These are phyloP conservation scores for Orthosia cruda DNA, from an alignment of 2,888 invertebrate genomes.

Conservation along the genomic window DNA sequence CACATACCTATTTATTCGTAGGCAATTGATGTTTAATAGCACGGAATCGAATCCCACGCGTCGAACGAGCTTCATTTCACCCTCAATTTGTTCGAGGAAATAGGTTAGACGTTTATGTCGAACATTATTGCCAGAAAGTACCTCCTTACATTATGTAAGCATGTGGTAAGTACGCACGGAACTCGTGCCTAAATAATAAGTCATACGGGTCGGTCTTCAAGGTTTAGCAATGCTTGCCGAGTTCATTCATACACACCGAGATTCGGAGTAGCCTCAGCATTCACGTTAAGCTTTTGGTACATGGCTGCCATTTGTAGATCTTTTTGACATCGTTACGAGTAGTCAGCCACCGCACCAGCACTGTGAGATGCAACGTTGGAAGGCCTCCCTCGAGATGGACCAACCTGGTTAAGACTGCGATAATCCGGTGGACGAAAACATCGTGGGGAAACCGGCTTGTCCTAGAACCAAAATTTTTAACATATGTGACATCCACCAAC, in stretches of 20 bases:
- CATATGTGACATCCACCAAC: no score
- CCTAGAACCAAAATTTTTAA: no score
- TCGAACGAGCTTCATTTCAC: slow-evolving; percentile 59
- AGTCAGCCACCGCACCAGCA: neutral
- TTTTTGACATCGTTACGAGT: neutral
- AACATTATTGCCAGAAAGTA: slow-evolving; percentile 34
- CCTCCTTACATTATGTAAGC: neutral
- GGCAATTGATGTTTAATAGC: slow-evolving; percentile 55
- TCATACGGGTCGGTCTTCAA: neutral
- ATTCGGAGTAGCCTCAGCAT: no score
- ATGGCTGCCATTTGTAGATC: neutral
- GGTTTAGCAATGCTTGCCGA: neutral
- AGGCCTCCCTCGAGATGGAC: no score
- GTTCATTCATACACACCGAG: no score
- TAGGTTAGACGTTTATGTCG: slow-evolving; percentile 35
- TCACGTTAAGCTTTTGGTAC: no score
- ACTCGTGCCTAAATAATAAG: neutral
- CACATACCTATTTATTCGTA: slow-evolving; percentile 13
- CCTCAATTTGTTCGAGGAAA: slow-evolving; percentile 66
- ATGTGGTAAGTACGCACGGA: neutral
- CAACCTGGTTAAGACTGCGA: no score
- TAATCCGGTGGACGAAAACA: no score
- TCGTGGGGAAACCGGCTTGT: no score
- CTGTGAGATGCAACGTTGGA: no score
- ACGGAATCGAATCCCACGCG: slow-evolving; percentile 47